Evolutionary conservation across 1,140 invertebrate genomes (phyloP).

Genomic region (Latrodectus geometricus): DNA sequence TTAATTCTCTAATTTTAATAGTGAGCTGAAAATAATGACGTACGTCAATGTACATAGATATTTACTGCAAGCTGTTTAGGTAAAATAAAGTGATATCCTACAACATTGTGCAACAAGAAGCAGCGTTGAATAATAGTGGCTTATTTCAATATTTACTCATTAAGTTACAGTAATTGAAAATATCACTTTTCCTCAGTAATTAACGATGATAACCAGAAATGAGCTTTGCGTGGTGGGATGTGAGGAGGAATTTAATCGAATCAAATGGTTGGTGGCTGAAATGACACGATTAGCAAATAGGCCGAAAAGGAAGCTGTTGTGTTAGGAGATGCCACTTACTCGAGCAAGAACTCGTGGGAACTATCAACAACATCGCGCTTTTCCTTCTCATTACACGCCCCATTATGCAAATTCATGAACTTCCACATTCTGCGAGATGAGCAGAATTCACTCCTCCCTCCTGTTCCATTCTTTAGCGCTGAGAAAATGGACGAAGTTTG

Average conservation of each 20-base stretch:
- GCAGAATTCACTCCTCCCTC: neutral
- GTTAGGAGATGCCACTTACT: neutral
- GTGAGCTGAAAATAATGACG: no score
- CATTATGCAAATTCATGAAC: conserved; percentile 1
- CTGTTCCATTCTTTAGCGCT: neutral
- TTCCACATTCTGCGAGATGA: neutral
- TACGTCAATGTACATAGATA: no score
- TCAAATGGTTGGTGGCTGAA: neutral
- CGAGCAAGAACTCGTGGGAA: neutral
- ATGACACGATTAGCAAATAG: neutral
- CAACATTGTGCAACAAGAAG: no score
- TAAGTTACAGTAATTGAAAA: no score
- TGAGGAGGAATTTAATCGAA: neutral
- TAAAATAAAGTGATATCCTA: no score
- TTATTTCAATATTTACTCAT: no score
- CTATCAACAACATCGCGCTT: neutral
- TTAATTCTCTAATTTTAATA: no score
- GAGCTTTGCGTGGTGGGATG: no score
- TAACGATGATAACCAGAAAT: no score
- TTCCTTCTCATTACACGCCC: conserved; percentile 4
- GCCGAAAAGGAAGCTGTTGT: conserved; percentile 2
- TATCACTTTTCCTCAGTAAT: no score
- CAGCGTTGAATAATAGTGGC: no score
- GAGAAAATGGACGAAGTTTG: neutral
- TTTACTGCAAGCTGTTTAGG: no score